Percentiles rank a stretch among this genome's conserved stretches.
phyloP scores from a whole-genome alignment of 1,140 invertebrate species.

The Drosophila funebris region DNA sequence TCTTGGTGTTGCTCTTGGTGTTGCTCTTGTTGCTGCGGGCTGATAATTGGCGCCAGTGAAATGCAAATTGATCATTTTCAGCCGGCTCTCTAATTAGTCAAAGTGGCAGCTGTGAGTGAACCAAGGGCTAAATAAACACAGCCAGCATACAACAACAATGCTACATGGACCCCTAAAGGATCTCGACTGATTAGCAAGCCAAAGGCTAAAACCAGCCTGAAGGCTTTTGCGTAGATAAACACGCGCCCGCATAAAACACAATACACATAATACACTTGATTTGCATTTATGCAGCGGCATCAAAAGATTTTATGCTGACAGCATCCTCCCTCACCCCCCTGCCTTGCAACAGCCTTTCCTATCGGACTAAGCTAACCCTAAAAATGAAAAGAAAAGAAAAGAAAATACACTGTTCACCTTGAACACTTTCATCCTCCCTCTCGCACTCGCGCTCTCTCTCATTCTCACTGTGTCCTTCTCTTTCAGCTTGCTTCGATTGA shows the following conservation, averaged over 20 bases:
- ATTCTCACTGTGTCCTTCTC: neutral
- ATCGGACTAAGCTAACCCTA: neutral
- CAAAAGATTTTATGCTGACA: slow-evolving; percentile 51
- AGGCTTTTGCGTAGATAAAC: slow-evolving; percentile 65
- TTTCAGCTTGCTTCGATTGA: slow-evolving; percentile 32
- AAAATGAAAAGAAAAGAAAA: neutral
- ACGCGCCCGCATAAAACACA: slow-evolving; percentile 55
- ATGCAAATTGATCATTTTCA: slow-evolving; percentile 81
- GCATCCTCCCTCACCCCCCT: neutral
- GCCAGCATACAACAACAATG: slow-evolving; percentile 9
- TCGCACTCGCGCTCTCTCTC: neutral
- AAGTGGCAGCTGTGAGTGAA: slow-evolving; percentile 58
- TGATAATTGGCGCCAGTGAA: slow-evolving; percentile 72
- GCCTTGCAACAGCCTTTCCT: neutral
- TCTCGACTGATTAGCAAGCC: slow-evolving; percentile 65
- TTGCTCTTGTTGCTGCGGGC: slow-evolving; percentile 32
- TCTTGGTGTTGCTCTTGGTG: slow-evolving; percentile 3
- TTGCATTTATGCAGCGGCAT: slow-evolving; percentile 62
- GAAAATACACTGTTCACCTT: slow-evolving; percentile 31
- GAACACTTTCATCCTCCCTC: slow-evolving; percentile 7
- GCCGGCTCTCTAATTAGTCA: slow-evolving; percentile 74
- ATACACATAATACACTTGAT: slow-evolving; percentile 33
- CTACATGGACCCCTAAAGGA: slow-evolving; percentile 22
- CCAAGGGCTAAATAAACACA: slow-evolving; percentile 67
- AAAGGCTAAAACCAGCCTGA: slow-evolving; percentile 29